Percentiles rank a stretch among this genome's conserved stretches.
Conservation (phyloP, 37 sponge, comb jelly and placozoan genomes). For the Cliona cf. orientalis region DNA sequence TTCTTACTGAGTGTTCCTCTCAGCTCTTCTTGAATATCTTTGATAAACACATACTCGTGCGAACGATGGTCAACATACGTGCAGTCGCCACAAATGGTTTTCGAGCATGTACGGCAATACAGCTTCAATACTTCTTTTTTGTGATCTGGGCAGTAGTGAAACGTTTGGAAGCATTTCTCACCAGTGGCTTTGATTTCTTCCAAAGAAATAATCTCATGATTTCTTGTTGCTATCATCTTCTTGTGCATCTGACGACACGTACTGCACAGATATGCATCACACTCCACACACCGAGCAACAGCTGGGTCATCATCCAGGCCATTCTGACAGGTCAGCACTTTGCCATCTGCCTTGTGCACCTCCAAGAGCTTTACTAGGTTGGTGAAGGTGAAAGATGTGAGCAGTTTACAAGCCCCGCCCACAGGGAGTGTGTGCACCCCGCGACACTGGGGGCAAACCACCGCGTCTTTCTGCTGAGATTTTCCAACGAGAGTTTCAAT, state of each 20-base stretch:
- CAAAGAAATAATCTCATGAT: neutral
- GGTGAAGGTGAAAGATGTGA: neutral
- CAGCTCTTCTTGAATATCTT: too few relatives aligned
- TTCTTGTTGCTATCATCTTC: neutral
- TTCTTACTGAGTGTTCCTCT: too few relatives aligned
- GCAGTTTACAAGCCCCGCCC: neutral
- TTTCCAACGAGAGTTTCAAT: too few relatives aligned
- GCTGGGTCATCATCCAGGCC: neutral
- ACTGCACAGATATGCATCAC: constrained; percentile 1
- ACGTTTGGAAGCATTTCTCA: too few relatives aligned
- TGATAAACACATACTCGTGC: too few relatives aligned
- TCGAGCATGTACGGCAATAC: too few relatives aligned
- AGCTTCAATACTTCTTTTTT: too few relatives aligned
- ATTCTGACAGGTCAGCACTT: neutral
- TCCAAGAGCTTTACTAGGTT: constrained; percentile 1
- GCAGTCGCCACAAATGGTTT: too few relatives aligned
- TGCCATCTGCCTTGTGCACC: neutral
- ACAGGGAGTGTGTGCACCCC: neutral
- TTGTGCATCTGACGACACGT: neutral
- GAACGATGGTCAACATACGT: too few relatives aligned
- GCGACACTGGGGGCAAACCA: neutral
- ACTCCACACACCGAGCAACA: neutral
- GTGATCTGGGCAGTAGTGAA: too few relatives aligned
- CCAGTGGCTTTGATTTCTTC: constrained; percentile 1
- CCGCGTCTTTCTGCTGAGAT: too few relatives aligned